Conservation (phyloP, 2,888 invertebrate genomes). For the Tigriopus californicus region DNA sequence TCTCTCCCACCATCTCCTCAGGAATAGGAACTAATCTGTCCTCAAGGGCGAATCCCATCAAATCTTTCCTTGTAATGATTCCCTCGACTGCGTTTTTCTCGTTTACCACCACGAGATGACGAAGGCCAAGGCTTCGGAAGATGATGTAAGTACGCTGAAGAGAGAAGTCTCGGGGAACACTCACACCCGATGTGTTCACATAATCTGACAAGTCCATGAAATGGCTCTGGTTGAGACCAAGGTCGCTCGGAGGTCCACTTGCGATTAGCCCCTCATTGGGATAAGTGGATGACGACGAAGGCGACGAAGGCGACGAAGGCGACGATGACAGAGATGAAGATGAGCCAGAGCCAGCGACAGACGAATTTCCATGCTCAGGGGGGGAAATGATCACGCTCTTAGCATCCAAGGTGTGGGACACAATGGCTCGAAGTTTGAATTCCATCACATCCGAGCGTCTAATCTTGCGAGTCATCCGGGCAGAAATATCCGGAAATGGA, state of each 20-base stretch:
- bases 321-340: too few species aligned
- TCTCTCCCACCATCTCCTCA: neutral
- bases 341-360: neutral
- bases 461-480: constrained; percentile 10
- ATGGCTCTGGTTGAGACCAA: neutral
- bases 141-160: constrained; percentile 28
- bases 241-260: neutral
- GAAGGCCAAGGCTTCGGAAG: constrained; percentile 28
- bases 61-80: constrained; percentile 30
- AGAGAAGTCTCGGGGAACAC: constrained; percentile 27
- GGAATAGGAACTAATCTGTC: constrained; percentile 22
- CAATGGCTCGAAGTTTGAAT: too few species aligned
- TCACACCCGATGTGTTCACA: constrained; percentile 28
- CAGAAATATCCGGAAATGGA: constrained; percentile 8
- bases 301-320: too few species aligned
- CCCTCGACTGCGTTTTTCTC: constrained; percentile 26
- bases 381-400: neutral
- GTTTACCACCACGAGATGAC: constrained; percentile 28
- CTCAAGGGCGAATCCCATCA: constrained; percentile 29
- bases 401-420: too few species aligned
- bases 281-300: too few species aligned
- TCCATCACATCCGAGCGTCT: too few species aligned
- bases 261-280: too few species aligned
- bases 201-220: constrained; percentile 20
- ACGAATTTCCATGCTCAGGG: too few species aligned